Evolutionary conservation across 2,797 vertebrate species (phyloP), one percentile per base, ranked within the genome.

Genomic region (Pampus argenteus): DNA sequence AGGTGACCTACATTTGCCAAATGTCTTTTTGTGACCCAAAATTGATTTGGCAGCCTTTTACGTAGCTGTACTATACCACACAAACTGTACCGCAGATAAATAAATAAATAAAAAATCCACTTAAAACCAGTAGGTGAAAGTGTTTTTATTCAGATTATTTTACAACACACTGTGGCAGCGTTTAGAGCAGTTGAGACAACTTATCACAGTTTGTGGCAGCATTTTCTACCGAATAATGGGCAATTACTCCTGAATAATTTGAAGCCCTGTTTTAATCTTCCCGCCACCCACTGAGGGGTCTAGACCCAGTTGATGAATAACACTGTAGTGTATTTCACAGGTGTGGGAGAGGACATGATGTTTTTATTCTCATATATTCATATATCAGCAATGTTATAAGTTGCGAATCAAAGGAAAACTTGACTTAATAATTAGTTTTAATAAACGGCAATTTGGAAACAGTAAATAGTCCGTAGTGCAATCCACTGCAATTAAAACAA

Each of bases 361-460:
- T 86, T 80, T 85, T 58, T 77, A 64, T 26, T 61, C 38, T 42
- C n/a, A 54, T 38, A 66, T 69, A 77, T 82, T 81, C 51, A 79
- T n/a, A n/a, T n/a, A n/a, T 74, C 76, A 64, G 29, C 20, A 7
- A 36, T 31, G 60, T 69, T 72, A 71, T 73, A 80, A 69, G 44
- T 59, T 78, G 44, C 11, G 28, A 85, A 82, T 88, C 67, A 89
- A 87, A 90, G 71, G 51, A 70, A 88, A 86, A 72, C 76, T 74
- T 84, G 79, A 82, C 88, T 84, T 79, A 60, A 83, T 88, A 89
- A 91, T 87, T 74, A 88, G 80, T 75, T 86, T 79, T 60, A 45
- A 67, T 83, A 79, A 91, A 86, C 58, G 76, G 60, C 74, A 82
- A 91, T 92, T 91, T 89, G 70, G 77, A 89, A 88, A 86, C 73